Evolutionary conservation across 2,797 vertebrate species (phyloP).

Genomic region (Poecilia picta): DNA sequence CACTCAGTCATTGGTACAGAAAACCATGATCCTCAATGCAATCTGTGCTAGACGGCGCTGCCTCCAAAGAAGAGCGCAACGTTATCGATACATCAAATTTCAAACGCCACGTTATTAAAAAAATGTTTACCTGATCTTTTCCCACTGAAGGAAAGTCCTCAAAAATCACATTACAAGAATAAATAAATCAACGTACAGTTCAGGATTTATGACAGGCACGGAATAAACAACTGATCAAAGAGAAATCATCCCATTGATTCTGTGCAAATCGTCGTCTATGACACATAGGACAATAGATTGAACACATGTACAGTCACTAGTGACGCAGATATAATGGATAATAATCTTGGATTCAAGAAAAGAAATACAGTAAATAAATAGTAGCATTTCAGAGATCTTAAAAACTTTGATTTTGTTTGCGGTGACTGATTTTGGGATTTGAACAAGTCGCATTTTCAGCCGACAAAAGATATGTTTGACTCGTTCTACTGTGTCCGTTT

Average conservation of each 20-base stretch:
- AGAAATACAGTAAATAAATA: slow-evolving; percentile 54
- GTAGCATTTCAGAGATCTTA: slow-evolving; percentile 17
- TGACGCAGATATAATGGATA: slow-evolving; percentile 25
- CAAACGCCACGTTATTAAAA: background rate
- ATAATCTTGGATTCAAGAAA: slow-evolving; percentile 25
- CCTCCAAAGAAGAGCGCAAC: slow-evolving; percentile 18
- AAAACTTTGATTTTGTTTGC: background rate
- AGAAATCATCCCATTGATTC: slow-evolving; percentile 26
- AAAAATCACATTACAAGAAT: slow-evolving; percentile 52
- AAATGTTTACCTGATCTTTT: slow-evolving; percentile 16
- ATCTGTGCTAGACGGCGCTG: background rate
- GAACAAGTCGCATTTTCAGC: slow-evolving; percentile 15
- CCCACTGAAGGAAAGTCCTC: slow-evolving; percentile 10
- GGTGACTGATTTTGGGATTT: background rate
- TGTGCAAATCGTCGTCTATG: slow-evolving; percentile 16
- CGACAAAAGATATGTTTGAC: slow-evolving; percentile 6
- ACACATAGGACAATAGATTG: slow-evolving; percentile 10
- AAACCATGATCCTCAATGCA: background rate
- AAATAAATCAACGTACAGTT: slow-evolving; percentile 73
- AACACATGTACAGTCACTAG: slow-evolving; percentile 17
- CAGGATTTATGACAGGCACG: slow-evolving; percentile 78
- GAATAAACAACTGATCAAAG: slow-evolving; percentile 70
- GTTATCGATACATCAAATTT: background rate
- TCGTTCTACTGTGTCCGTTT: background rate
- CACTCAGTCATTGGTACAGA: background rate